Conservation (phyloP, 2,888 invertebrate genomes). For the Archips crataeganus region DNA sequence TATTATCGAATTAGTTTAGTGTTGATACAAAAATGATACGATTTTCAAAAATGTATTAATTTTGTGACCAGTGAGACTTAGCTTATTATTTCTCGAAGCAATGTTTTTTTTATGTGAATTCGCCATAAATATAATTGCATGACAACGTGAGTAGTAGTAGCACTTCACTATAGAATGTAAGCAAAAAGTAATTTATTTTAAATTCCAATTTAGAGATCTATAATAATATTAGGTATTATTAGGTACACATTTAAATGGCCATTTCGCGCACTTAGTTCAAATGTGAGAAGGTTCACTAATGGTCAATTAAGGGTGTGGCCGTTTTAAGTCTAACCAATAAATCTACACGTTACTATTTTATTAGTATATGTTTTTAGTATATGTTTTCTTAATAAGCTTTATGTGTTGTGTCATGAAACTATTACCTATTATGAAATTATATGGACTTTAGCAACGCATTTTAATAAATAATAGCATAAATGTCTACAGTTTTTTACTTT, state of each 20-base stretch:
- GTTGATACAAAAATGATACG: not conserved
- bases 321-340: not conserved
- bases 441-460: not conserved
- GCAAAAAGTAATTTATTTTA: slow-evolving; percentile 1
- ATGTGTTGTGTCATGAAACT: not conserved
- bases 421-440: not conserved
- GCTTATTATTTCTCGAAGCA: too few species aligned
- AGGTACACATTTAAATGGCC: not conserved
- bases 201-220: not conserved
- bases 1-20: not conserved
- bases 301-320: not conserved
- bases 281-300: not conserved
- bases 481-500: not conserved
- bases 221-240: not conserved
- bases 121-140: not conserved
- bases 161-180: not conserved
- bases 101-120: not conserved
- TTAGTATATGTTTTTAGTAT: not conserved
- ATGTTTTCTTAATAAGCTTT: not conserved
- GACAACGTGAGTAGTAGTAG: not conserved
- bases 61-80: not conserved
- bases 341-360: not conserved
- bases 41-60: too few species aligned
- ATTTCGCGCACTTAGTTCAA: not conserved
- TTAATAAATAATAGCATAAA: slow-evolving; percentile 16